Evolutionary conservation across 1,140 invertebrate genomes (phyloP).

Genomic region (Drosophila pseudoobscura): DNA sequence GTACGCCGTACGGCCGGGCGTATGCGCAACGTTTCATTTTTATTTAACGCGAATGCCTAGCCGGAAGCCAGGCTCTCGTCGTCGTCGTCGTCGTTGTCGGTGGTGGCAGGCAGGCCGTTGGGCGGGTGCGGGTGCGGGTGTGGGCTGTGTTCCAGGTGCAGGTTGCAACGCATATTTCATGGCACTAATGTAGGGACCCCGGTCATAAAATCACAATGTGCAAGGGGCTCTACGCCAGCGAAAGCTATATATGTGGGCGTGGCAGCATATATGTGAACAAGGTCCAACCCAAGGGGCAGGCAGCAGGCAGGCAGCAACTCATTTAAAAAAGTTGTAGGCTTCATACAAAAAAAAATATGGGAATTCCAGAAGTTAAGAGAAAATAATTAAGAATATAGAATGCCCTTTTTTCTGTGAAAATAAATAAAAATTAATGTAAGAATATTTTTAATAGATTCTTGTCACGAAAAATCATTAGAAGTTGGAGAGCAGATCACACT

Average conservation of each 20-base stretch:
- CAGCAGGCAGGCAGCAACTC: slow-evolving; percentile 12
- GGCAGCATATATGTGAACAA: slow-evolving; percentile 75
- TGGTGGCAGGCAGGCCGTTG: not conserved
- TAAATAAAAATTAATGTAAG: too few species aligned
- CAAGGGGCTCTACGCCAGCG: slow-evolving; percentile 20
- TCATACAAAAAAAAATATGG: slow-evolving; percentile 1
- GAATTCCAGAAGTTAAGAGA: not conserved
- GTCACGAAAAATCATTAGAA: too few species aligned
- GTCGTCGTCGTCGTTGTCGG: slow-evolving; percentile 46
- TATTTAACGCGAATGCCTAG: slow-evolving; percentile 72
- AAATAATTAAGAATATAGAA: not conserved
- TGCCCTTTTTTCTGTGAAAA: slow-evolving; percentile 6
- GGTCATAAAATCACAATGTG: slow-evolving; percentile 80
- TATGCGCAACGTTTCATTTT: slow-evolving; percentile 79
- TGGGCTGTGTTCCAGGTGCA: slow-evolving; percentile 38
- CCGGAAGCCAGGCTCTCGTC: slow-evolving; percentile 72
- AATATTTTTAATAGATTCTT: too few species aligned
- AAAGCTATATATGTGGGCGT: slow-evolving; percentile 35
- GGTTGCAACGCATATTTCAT: slow-evolving; percentile 69
- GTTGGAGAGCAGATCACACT: too few species aligned
- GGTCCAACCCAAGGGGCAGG: slow-evolving; percentile 31
- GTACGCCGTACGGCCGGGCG: slow-evolving; percentile 46
- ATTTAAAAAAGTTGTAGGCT: slow-evolving; percentile 45
- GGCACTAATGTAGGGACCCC: slow-evolving; percentile 71
- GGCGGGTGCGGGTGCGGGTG: not conserved